Evolutionary conservation across 2,113 vertebrate genomes (phyloP).

Genomic region (Rhombomys opimus): DNA sequence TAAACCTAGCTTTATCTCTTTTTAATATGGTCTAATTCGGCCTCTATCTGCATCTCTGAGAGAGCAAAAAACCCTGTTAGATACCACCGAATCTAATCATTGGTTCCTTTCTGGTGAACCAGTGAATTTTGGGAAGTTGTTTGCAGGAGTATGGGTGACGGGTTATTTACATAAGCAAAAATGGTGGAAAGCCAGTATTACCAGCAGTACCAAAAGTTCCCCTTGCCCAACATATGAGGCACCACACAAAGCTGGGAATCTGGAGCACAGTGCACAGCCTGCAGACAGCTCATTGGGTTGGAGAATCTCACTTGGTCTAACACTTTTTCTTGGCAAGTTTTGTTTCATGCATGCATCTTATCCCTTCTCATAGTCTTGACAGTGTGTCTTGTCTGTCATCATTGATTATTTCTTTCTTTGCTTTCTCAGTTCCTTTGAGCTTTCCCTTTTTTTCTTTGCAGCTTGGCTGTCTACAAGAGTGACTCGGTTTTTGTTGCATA

Average conservation of each 20-base stretch:
- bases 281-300: not conserved
- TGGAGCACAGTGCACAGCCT: not conserved
- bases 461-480: not conserved
- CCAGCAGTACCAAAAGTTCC: too few relatives aligned
- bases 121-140: not conserved
- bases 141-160: not conserved
- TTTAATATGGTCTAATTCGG: too few relatives aligned
- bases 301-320: not conserved
- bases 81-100: not conserved
- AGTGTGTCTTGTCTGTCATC: not conserved
- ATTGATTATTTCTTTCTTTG: not conserved
- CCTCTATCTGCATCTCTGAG: too few relatives aligned
- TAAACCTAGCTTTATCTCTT: too few relatives aligned
- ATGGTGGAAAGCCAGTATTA: not conserved
- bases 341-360: not conserved
- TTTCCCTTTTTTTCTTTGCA: not conserved
- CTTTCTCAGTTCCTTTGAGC: not conserved
- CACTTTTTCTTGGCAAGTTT: not conserved
- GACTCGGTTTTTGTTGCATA: not conserved
- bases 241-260: not conserved
- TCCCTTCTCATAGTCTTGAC: not conserved
- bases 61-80: too few relatives aligned
- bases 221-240: not conserved
- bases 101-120: not conserved
- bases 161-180: not conserved